Base-by-base conservation (phyloP, 2,113 vertebrate genomes). In the Strix uralensis region DNA sequence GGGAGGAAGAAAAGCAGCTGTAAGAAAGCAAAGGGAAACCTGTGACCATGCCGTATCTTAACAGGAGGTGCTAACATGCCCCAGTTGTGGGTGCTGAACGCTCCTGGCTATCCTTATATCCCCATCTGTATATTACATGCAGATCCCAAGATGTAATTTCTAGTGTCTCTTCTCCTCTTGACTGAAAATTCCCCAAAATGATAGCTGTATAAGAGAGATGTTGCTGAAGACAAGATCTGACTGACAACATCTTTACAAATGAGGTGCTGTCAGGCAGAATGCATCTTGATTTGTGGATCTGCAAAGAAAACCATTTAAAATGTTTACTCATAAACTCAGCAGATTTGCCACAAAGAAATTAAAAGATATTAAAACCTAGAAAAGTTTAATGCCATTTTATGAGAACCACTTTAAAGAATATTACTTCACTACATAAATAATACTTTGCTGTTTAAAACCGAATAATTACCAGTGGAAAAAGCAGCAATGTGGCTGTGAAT, bases 321-420 rank as follows among this genome's bases (percentile, higher is more conserved):
- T 32, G 49, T 93, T 96, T 92, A 57, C 46, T 89, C 23, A 36
- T 83, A 78, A 90, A 47, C 58, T 81, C 79, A 88, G 46, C 42
- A 86, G 36, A 65, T 93, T 88, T 88, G 59, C 67, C 63, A 80
- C n/a, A 73, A 92, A 93, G 67, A 83, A 93, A 86, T 86, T 46
- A 81, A 63, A 90, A 74, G 1, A 25, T 40, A 84, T 55, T 74
- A 93, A 81, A 81, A 3, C 32, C 44, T 51, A 66, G 65, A 25
- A 51, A 80, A 90, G 9, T 86, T 86, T 78, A 74, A 79, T 67
- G 32, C 8, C 36, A n/a, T 86, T 92, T 95, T 92, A 78, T 74
- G 69, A 66, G 75, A 86, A 67, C 42, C 38, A 36, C 58, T 91
- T 92, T 70, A 85, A 84, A 70, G 67, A 77, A 44, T 36, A 86